Evolutionary conservation across 2,888 invertebrate species (phyloP).

Genomic region (Papilio demoleus): DNA sequence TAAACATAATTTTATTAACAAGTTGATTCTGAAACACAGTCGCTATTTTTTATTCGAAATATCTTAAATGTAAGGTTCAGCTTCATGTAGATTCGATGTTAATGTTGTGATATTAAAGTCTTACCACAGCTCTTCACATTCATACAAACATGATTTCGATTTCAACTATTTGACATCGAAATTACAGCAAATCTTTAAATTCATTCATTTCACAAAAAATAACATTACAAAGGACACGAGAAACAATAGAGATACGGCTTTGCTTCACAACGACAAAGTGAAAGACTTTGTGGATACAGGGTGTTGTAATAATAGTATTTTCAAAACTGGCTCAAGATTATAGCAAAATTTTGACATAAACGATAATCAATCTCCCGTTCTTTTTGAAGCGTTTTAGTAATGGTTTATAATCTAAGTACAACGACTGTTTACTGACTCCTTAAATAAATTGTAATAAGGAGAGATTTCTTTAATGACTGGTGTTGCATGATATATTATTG

Average conservation of each 20-base stretch:
- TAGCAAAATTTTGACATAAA: conserved; percentile 23
- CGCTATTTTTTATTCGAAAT: conserved; percentile 50
- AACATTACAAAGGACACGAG: not conserved
- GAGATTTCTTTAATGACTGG: conserved; percentile 41
- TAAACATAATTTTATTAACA: conserved; percentile 44
- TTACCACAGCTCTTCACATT: conserved; percentile 4
- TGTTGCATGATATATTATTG: not conserved
- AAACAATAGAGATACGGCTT: conserved; percentile 6
- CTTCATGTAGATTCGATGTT: conserved; percentile 21
- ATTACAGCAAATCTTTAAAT: conserved; percentile 8
- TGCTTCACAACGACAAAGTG: conserved; percentile 28
- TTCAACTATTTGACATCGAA: not conserved
- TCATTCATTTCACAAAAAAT: conserved; percentile 5
- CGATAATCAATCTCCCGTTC: conserved; percentile 33
- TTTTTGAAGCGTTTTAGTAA: conserved; percentile 47
- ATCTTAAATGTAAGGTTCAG: conserved; percentile 8
- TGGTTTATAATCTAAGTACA: conserved; percentile 53
- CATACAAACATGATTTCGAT: not conserved
- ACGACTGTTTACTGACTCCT: conserved; percentile 58
- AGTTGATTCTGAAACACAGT: conserved; percentile 61
- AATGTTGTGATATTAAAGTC: conserved; percentile 14
- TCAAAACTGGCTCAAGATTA: conserved; percentile 42
- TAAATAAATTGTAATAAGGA: conserved; percentile 42
- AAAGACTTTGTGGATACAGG: conserved; percentile 34
- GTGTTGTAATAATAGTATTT: conserved; percentile 37